Conservation (phyloP, 1,140 invertebrate species). For the Zaprionus vittiger region DNA sequence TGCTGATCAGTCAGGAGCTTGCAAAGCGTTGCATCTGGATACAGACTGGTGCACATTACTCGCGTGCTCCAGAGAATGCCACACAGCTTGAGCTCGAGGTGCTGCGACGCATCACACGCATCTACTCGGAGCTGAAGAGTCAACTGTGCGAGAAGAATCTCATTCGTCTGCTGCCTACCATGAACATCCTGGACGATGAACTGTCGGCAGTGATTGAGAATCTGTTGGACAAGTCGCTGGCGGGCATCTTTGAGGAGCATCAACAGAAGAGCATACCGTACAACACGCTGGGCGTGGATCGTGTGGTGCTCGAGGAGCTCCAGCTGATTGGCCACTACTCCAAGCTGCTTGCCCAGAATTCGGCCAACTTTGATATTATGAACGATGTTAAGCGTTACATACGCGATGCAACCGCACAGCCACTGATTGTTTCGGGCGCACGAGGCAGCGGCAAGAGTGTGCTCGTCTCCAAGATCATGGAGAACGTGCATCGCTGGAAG, state of each 20-base stretch:
- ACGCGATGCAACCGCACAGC: conserved; percentile 86
- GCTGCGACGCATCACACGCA: conserved; percentile 87
- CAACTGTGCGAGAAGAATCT: conserved; percentile 88
- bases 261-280: conserved; percentile 82
- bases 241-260: conserved; percentile 87
- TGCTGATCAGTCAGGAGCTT: conserved; percentile 90
- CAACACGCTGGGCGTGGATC: conserved; percentile 83
- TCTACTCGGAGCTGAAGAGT: conserved; percentile 89
- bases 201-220: conserved; percentile 86
- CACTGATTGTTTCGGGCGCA: conserved; percentile 91
- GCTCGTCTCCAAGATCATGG: conserved; percentile 89
- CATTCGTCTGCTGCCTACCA: conserved; percentile 87
- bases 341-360: conserved; percentile 80
- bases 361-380: conserved; percentile 83
- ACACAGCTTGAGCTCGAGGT: conserved; percentile 85
- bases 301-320: conserved; percentile 77
- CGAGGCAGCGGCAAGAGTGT: conserved; percentile 93
- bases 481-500: conserved; percentile 88
- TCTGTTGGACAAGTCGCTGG: conserved; percentile 84
- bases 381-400: conserved; percentile 90
- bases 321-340: conserved; percentile 89
- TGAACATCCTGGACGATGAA: conserved; percentile 87
- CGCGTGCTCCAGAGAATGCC: conserved; percentile 84
- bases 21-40: conserved; percentile 91
- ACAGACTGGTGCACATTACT: conserved; percentile 85